Evolutionary conservation across 2,113 vertebrate genomes (phyloP).

Genomic region (Oreochromis tanganicae): DNA sequence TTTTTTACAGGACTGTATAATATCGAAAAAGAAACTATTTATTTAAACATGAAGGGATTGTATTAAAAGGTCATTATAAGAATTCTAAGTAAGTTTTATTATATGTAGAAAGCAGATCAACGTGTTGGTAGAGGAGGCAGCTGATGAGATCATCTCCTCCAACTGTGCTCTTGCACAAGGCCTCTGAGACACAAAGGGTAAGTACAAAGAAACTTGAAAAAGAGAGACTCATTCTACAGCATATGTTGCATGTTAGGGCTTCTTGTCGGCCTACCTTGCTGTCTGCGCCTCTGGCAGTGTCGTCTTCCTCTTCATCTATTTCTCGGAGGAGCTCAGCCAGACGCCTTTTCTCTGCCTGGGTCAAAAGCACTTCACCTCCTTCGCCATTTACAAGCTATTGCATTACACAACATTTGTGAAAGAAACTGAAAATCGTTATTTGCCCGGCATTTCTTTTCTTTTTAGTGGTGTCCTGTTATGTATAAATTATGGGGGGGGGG

Average conservation of each 20-base stretch:
- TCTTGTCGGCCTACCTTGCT: conserved; percentile 53
- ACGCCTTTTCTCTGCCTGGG: conserved; percentile 77
- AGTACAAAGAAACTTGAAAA: conserved; percentile 16
- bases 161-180: background rate
- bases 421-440: background rate
- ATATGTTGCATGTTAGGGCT: conserved; percentile 43
- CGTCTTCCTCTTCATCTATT: conserved; percentile 71
- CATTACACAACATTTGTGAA: conserved; percentile 27
- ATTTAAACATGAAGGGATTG: background rate
- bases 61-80: background rate
- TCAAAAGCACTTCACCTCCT: conserved; percentile 73
- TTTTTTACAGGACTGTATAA: background rate
- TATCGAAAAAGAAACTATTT: background rate
- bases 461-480: background rate
- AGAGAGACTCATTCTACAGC: background rate
- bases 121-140: background rate
- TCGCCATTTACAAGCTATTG: conserved; percentile 78
- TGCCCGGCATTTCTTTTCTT: background rate
- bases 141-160: background rate
- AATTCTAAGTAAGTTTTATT: background rate
- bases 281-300: conserved; percentile 47
- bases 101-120: background rate
- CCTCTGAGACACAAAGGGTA: background rate
- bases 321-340: conserved; percentile 81
- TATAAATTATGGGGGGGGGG: background rate